Evolutionary conservation across 1,140 invertebrate genomes (phyloP), one percentile per base, ranked within the genome.

Genomic region (Copidosoma floridanum): DNA sequence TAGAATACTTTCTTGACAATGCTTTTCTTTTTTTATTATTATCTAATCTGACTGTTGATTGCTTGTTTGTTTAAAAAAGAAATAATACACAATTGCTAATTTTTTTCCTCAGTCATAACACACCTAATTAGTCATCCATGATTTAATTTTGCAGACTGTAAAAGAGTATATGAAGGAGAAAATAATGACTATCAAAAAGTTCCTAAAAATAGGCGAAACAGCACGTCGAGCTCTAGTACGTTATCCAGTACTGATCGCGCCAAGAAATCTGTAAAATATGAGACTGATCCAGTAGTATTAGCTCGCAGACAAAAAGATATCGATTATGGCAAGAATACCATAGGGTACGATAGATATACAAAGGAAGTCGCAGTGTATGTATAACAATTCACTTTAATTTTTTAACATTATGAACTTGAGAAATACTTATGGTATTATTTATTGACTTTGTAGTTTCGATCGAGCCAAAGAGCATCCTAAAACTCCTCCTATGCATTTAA

Each of bases 301-400:
- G 75, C 84, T 29, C 84, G 94, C 60, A 84, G 94, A 55, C 92
- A 95, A 71, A 97, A 96, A 77, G 92, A 95, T 78, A 94, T 97
- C 74, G 92, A 96, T 74, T 96, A 93, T 82, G 95, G 95, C 20
- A 97, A 96, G 82, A 95, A 95, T 72, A 97, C 94, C 11, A 77
- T 88, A 61, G 92, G 91, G 37, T 97, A 97, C 78, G 85, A 91
- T 52, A 86, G 86, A 76, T 97, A 95, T 67, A 71, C 83, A 1
- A 79, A 85, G 68, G 64, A 82, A 62, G 82, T 96, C 38, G 90
- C 91, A 51, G 85, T 82, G 82, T 23, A 41, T 62, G 24, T 40
- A 54, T 37, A 54, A 24, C 24, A 23, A 37, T 38, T 38, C n/a
- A 24, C 32, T 48, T 48, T 14, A 62, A 47, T 40, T 16, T 37